Base-by-base conservation (phyloP, 2,888 invertebrate genomes). In the Crepidodera aurea region DNA sequence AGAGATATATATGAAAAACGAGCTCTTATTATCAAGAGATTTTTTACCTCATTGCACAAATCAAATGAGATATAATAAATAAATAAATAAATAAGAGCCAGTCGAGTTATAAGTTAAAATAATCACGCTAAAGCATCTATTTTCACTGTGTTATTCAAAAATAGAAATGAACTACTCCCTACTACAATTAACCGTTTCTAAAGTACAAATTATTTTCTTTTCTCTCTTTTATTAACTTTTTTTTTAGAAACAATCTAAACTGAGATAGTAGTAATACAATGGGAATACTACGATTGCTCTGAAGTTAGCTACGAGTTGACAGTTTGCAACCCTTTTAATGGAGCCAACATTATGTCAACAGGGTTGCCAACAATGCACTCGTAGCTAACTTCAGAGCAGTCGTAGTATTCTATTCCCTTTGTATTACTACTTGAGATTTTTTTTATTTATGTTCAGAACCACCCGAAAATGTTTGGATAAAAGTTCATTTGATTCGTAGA, bases 31-130 rank as follows among this genome's bases (percentile, higher is more conserved):
- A n/a, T n/a, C n/a, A n/a, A n/a, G n/a, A 10, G 18, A 29, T 16
- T 15, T 10, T 2, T 4, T 18, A 42, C 16, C 15, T 42, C 7
- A 4, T 51, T 29, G 8, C 13, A 7, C n/a, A 10, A 3, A 19
- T 8, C 7, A n/a, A 25, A 51, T n/a, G 13, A 27, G 10, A n/a
- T 16, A 16, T n/a, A 12, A 34, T 1, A 32, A 10, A 32, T 13
- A 7, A 18, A 37, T 7, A 51, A 42, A 56, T 37, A 56, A 46
- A 56, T 44, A 55, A 12, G 18, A 44, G 46, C 48, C 56, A 56
- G 56, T 56, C 56, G 25, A 55, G 55, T 56, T 56, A 55, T 15
- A 54, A 27, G 19, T 44, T 22, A 56, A 22, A 46, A 13, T 19
- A 55, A 34, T 22, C 32, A 37, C 13, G 1, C 37, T 46, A 48